Evolutionary conservation across 2,888 invertebrate genomes (phyloP).

Genomic region (Phengaris alcon): DNA sequence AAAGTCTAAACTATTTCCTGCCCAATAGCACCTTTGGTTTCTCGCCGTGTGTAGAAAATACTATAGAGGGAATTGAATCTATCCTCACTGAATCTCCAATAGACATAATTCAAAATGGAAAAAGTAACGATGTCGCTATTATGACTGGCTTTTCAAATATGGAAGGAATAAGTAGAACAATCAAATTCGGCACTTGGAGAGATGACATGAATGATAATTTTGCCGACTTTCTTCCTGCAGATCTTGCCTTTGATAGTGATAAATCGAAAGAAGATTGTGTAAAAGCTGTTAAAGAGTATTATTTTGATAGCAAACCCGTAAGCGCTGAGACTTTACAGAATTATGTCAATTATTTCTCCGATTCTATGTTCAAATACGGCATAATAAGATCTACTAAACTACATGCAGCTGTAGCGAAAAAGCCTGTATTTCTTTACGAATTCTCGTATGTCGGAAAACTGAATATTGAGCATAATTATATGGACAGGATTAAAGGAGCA

Average conservation of each 20-base stretch:
- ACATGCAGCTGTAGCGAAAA: conserved; percentile 48
- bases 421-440: conserved; percentile 61
- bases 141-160: conserved; percentile 64
- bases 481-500: conserved; percentile 62
- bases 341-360: conserved; percentile 67
- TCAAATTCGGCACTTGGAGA: conserved; percentile 59
- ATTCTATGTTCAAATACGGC: conserved; percentile 66
- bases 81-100: conserved; percentile 65
- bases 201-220: conserved; percentile 65
- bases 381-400: conserved; percentile 63
- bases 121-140: conserved; percentile 53
- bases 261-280: conserved; percentile 49
- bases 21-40: conserved; percentile 69
- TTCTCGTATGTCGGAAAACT: conserved; percentile 64
- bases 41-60: conserved; percentile 65
- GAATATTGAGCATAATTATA: conserved; percentile 57
- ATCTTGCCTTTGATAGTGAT: conserved; percentile 52
- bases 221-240: conserved; percentile 62
- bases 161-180: conserved; percentile 67
- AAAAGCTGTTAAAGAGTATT: conserved; percentile 51
- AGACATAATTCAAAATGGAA: conserved; percentile 54
- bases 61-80: conserved; percentile 50
- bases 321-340: conserved; percentile 50
- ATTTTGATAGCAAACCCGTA: conserved; percentile 58
- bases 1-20: conserved; percentile 62